phyloP scores from a whole-genome alignment of 2,113 vertebrate genomes.

The Plestiodon gilberti region DNA sequence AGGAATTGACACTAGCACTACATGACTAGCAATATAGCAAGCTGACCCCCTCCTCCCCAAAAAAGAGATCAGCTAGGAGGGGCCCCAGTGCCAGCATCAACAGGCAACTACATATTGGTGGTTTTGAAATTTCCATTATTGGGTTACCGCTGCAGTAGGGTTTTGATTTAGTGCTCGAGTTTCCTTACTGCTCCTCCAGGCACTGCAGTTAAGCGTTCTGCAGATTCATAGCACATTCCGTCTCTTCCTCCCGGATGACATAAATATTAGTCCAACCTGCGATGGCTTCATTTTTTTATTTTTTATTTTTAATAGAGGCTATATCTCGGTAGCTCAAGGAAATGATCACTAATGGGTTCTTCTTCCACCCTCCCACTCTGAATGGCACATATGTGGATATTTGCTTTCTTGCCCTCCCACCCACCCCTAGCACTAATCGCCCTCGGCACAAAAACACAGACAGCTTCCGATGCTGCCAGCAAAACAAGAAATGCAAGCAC shows the following conservation, averaged over 20 bases:
- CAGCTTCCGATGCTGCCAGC: background rate
- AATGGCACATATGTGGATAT: background rate
- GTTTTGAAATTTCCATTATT: background rate
- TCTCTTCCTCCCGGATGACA: background rate
- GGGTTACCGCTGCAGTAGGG: background rate
- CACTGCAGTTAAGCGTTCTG: conserved; percentile 9
- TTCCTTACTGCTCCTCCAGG: conserved; percentile 7
- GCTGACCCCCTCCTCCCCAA: background rate
- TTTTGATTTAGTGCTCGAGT: background rate
- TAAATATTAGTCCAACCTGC: background rate
- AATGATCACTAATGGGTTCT: background rate
- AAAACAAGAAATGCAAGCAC: background rate
- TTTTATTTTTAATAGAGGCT: background rate
- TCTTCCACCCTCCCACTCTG: background rate
- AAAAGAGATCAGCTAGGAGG: background rate
- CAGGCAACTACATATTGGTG: background rate
- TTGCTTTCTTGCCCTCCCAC: background rate
- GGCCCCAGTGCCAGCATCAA: background rate
- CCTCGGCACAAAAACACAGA: background rate
- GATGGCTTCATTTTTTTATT: too few relatives aligned
- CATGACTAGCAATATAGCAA: background rate
- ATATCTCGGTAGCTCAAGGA: background rate
- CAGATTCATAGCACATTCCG: background rate
- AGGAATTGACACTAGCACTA: background rate
- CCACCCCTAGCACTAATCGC: background rate